Conservation (phyloP, 2,888 invertebrate genomes). For the Cryptophagus acutangulus region DNA sequence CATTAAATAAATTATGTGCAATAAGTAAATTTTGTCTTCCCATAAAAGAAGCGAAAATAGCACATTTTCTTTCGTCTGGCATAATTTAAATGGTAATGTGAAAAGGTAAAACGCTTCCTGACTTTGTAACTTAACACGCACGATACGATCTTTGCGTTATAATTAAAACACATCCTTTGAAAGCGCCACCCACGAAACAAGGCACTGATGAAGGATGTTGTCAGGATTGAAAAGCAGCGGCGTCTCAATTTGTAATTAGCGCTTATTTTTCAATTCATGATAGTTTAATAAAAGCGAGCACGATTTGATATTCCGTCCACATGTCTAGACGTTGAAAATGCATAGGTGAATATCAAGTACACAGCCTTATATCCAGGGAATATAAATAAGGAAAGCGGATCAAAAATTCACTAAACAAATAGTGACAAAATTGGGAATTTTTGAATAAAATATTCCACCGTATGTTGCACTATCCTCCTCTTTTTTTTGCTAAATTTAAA, state of each 20-base stretch:
- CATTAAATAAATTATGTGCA: too few relatives aligned
- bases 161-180: too few relatives aligned
- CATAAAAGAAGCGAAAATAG: background rate
- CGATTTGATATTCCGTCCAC: too few relatives aligned
- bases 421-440: conserved; percentile 20
- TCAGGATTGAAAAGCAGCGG: too few relatives aligned
- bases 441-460: conserved; percentile 17
- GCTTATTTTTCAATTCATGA: too few relatives aligned
- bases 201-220: too few relatives aligned
- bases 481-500: too few relatives aligned
- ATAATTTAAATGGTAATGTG: conserved; percentile 1
- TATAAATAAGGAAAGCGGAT: conserved; percentile 18
- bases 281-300: too few relatives aligned
- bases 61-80: background rate
- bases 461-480: background rate
- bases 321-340: too few relatives aligned
- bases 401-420: conserved; percentile 17
- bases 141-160: background rate
- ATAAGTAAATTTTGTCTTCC: too few relatives aligned
- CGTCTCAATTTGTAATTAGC: too few relatives aligned
- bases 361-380: conserved; percentile 5
- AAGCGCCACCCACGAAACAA: too few relatives aligned
- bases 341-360: background rate
- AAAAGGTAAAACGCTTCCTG: background rate
- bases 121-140: background rate